These are phyloP conservation scores for Chiridota heheva DNA, from an alignment of 35 echinoderm and acorn worm genomes.

Conservation along the genomic window DNA sequence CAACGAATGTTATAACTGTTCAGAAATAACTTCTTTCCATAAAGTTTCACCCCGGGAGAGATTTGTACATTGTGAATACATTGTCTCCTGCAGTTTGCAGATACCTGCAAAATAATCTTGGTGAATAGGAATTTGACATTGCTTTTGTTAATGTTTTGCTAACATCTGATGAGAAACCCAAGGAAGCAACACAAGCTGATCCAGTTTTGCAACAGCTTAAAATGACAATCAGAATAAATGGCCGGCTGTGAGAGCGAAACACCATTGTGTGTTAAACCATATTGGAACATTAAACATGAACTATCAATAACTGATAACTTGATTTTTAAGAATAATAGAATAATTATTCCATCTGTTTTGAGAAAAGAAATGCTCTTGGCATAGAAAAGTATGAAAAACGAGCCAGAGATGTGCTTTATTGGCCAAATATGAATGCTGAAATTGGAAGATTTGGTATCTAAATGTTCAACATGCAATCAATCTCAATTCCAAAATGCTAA, in stretches of 20 bases:
- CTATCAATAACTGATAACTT: constrained; percentile 22
- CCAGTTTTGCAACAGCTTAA: background rate
- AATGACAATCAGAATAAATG: constrained; percentile 20
- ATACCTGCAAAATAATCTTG: constrained; percentile 1
- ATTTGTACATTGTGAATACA: constrained; percentile 33
- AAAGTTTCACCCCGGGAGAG: background rate
- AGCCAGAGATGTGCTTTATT: too few relatives aligned
- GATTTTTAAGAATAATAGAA: constrained; percentile 35
- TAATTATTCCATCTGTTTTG: constrained; percentile 14
- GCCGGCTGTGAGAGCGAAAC: constrained; percentile 7
- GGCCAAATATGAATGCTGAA: too few relatives aligned
- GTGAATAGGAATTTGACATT: too few relatives aligned
- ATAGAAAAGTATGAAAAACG: constrained; percentile 7
- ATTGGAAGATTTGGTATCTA: too few relatives aligned
- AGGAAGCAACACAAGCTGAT: constrained; percentile 24
- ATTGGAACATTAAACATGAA: constrained; percentile 19
- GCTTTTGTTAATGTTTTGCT: background rate
- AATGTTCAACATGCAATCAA: too few relatives aligned
- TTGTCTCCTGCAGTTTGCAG: background rate
- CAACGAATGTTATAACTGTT: constrained; percentile 61
- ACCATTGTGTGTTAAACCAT: background rate
- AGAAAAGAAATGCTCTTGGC: constrained; percentile 29
- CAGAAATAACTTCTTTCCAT: constrained; percentile 30
- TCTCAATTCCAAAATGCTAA: too few relatives aligned
- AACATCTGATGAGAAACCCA: background rate